Conservation (phyloP, 2,797 vertebrate species). For the Lophius americanus region DNA sequence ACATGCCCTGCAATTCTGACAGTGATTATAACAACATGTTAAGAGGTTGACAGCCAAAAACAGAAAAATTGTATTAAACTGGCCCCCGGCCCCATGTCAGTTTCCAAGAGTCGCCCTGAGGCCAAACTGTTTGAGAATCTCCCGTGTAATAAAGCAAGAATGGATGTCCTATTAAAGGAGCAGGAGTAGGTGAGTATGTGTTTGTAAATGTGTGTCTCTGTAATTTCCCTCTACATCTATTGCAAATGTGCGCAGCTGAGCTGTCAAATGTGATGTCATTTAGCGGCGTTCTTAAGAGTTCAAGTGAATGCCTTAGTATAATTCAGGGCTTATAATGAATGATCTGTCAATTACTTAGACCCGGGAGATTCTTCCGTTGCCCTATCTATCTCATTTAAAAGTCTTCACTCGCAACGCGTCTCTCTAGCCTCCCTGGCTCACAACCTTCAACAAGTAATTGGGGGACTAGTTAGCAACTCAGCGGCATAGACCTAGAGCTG, state of each 20-base stretch:
- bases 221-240: slow-evolving; percentile 17
- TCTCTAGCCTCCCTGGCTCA: slow-evolving; percentile 24
- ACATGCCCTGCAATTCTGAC: slow-evolving; percentile 42
- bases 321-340: slow-evolving; percentile 57
- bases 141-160: slow-evolving; percentile 43
- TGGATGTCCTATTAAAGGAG: slow-evolving; percentile 49
- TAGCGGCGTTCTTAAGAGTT: slow-evolving; percentile 42
- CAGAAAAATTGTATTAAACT: slow-evolving; percentile 63
- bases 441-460: slow-evolving; percentile 64
- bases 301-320: slow-evolving; percentile 44
- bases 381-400: slow-evolving; percentile 64
- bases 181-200: slow-evolving; percentile 18
- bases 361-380: slow-evolving; percentile 47
- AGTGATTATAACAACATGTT: slow-evolving; percentile 56
- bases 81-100: slow-evolving; percentile 60
- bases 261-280: slow-evolving; percentile 46
- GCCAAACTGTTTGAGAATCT: slow-evolving; percentile 55
- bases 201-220: slow-evolving; percentile 36
- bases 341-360: slow-evolving; percentile 61
- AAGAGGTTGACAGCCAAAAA: slow-evolving; percentile 64
- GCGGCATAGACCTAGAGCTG: slow-evolving; percentile 22
- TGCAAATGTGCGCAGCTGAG: slow-evolving; percentile 17
- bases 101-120: slow-evolving; percentile 47
- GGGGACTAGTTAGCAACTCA: slow-evolving; percentile 56
- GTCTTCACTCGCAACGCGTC: slow-evolving; percentile 32